phyloP scores from a whole-genome alignment of 1,140 invertebrate species.

The Caenorhabditis remanei region DNA sequence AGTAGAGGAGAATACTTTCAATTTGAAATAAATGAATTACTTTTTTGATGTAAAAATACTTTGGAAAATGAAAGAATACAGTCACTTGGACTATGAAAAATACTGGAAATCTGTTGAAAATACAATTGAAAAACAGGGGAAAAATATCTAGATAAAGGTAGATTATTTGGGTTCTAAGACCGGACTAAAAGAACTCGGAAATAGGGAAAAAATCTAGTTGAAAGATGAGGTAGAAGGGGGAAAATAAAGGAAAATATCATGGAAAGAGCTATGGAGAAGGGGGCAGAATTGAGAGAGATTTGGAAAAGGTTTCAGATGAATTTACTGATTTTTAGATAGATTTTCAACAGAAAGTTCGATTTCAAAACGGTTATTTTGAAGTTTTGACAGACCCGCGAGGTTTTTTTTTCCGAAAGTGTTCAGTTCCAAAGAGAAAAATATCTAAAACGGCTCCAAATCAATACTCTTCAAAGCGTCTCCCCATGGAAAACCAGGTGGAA shows the following conservation, averaged over 20 bases:
- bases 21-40: constrained; percentile 4
- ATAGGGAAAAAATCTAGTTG: not conserved
- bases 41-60: constrained; percentile 6
- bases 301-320: not conserved
- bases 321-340: too few relatives aligned
- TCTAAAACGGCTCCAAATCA: constrained; percentile 13
- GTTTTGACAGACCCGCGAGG: too few relatives aligned
- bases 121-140: not conserved
- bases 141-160: not conserved
- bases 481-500: constrained; percentile 14
- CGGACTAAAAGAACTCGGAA: constrained; percentile 26
- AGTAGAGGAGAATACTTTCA: constrained; percentile 8
- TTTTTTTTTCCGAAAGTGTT: not conserved
- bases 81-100: not conserved
- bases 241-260: not conserved
- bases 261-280: constrained; percentile 22
- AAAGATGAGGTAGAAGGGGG: not conserved
- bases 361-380: too few relatives aligned
- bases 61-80: constrained; percentile 1
- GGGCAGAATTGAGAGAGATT: not conserved
- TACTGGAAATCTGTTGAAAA: not conserved
- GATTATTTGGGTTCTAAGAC: not conserved
- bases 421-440: not conserved
- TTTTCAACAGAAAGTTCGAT: too few relatives aligned
- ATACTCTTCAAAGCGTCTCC: constrained; percentile 16